phyloP scores from a whole-genome alignment of 2,888 invertebrate genomes.

The Drosophila recens region DNA sequence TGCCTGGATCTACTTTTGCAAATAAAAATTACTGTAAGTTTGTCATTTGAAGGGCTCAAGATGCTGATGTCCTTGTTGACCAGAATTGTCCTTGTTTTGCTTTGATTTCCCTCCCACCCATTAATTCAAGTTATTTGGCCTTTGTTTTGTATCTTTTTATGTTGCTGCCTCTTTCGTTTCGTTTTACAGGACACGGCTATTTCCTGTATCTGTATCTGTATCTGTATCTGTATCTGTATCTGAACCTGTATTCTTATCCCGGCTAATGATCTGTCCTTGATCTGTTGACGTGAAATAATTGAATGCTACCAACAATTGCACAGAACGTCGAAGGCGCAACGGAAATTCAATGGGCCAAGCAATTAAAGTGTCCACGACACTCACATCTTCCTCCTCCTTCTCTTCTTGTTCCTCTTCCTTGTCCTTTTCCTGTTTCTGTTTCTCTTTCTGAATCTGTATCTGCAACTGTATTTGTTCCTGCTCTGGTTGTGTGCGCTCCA shows the following conservation, averaged over 20 bases:
- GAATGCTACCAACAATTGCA: slow-evolving; percentile 60
- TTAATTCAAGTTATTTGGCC: neutral
- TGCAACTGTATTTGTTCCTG: neutral
- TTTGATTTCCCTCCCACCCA: no score
- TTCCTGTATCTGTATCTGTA: slow-evolving; percentile 10
- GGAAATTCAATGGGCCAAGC: slow-evolving; percentile 44
- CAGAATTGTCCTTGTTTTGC: no score
- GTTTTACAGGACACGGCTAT: slow-evolving; percentile 6
- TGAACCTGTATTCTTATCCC: slow-evolving; percentile 7
- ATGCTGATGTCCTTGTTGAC: no score
- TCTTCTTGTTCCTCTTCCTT: neutral
- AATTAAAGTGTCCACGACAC: slow-evolving; percentile 16
- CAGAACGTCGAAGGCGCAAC: slow-evolving; percentile 16
- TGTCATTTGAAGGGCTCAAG: no score
- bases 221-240: slow-evolving; percentile 6
- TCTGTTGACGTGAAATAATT: slow-evolving; percentile 58
- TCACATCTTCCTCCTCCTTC: neutral
- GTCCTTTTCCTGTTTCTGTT: neutral
- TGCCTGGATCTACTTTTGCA: no score
- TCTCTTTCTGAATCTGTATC: neutral
- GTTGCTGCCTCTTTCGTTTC: neutral
- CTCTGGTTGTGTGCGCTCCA: slow-evolving; percentile 23
- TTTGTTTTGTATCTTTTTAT: neutral
- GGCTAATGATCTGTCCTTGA: slow-evolving; percentile 40
- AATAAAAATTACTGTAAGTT: no score